A percentile compares a stretch with the other conserved stretches of the same genome.
phyloP scores from a whole-genome alignment of 1,140 invertebrate genomes.

The Copidosoma floridanum region DNA sequence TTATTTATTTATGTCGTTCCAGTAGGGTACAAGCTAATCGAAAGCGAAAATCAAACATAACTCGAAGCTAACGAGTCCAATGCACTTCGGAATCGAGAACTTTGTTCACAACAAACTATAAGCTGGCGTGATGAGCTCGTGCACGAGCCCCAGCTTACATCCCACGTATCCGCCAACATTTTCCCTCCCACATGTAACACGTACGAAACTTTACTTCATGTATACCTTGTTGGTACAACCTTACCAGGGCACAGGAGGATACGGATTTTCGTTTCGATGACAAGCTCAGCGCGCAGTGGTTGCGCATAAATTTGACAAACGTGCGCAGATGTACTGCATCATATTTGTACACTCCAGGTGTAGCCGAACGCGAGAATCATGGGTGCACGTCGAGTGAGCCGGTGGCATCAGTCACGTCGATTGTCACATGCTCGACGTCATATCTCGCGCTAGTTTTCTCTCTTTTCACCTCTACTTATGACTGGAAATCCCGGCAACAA shows the following conservation, averaged over 20 bases:
- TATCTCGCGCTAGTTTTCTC: background rate
- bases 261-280: background rate
- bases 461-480: too few relatives aligned
- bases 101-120: too few relatives aligned
- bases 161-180: too few relatives aligned
- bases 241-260: too few relatives aligned
- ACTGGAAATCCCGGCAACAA: background rate
- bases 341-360: background rate
- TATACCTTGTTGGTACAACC: too few relatives aligned
- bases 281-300: background rate
- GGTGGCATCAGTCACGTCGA: background rate
- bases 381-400: constrained; percentile 1
- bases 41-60: constrained; percentile 7
- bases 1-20: too few relatives aligned
- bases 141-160: too few relatives aligned
- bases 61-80: constrained; percentile 16
- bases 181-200: background rate
- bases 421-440: too few relatives aligned
- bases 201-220: too few relatives aligned
- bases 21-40: background rate
- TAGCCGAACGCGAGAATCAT: background rate
- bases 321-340: background rate
- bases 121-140: too few relatives aligned
- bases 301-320: background rate
- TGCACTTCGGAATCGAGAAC: constrained; percentile 4